Evolutionary conservation across 2,888 invertebrate species (phyloP).

Genomic region (Drosophila pseudotakahashii): DNA sequence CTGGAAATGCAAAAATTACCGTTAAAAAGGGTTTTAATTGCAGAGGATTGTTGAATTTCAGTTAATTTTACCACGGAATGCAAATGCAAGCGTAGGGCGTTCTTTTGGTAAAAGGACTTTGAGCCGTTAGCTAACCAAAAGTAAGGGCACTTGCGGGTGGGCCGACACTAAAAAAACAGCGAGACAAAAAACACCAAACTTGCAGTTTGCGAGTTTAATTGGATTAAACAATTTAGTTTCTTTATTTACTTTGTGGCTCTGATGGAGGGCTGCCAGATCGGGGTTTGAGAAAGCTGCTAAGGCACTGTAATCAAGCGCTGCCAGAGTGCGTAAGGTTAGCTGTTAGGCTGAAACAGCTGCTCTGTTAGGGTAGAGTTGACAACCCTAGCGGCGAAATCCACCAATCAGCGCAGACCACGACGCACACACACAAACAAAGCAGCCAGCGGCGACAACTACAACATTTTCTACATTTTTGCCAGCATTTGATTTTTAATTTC

Average conservation of each 20-base stretch:
- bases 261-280: neutral
- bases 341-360: slow-evolving; percentile 1
- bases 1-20: neutral
- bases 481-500: slow-evolving; percentile 51
- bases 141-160: slow-evolving; percentile 15
- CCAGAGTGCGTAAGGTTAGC: neutral
- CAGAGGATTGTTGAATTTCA: slow-evolving; percentile 2
- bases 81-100: neutral
- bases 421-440: slow-evolving; percentile 62
- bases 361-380: slow-evolving; percentile 22
- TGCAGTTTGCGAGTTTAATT: slow-evolving; percentile 17
- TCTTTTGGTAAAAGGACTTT: neutral
- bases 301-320: neutral
- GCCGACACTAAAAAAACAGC: neutral
- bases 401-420: slow-evolving; percentile 81
- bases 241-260: neutral
- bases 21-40: neutral
- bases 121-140: neutral
- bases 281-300: no score
- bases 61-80: slow-evolving; percentile 1
- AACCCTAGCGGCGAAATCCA: slow-evolving; percentile 55
- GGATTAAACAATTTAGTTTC: slow-evolving; percentile 29
- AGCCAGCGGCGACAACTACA: slow-evolving; percentile 37
- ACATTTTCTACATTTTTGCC: slow-evolving; percentile 57
- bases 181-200: neutral